phyloP scores from a whole-genome alignment of 2,888 invertebrate genomes.

The Ametastegia equiseti region DNA sequence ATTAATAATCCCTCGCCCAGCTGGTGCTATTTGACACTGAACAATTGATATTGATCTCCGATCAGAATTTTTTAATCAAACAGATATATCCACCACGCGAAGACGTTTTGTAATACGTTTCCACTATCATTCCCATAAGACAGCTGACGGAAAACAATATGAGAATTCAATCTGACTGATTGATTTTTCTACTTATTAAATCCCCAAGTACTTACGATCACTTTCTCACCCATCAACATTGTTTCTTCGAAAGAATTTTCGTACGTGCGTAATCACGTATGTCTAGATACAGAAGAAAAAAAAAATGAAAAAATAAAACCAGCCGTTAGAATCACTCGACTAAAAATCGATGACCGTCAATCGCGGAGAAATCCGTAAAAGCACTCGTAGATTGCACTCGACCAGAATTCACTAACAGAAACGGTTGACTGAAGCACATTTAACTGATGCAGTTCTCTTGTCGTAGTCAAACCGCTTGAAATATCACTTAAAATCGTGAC shows the following conservation, averaged over 20 bases:
- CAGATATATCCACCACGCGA: too few relatives aligned
- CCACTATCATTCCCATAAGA: background rate
- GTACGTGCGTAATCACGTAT: background rate
- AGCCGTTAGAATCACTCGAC: background rate
- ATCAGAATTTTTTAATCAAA: conserved; percentile 18
- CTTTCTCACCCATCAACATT: too few relatives aligned
- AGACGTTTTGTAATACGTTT: background rate
- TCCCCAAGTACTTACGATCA: too few relatives aligned
- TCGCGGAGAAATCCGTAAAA: background rate
- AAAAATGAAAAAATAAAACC: background rate
- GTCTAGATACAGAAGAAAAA: background rate
- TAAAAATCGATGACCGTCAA: background rate
- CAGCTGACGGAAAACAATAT: background rate
- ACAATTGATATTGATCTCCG: background rate
- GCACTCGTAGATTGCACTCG: background rate
- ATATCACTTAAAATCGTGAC: background rate
- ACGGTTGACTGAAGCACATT: background rate
- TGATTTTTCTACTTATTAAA: background rate
- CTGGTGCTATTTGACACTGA: conserved; percentile 3
- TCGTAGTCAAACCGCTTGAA: background rate
- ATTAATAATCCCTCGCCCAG: background rate
- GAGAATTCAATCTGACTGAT: background rate
- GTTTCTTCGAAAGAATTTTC: background rate
- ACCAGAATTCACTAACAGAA: background rate
- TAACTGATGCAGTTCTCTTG: conserved; percentile 15